Evolutionary conservation across 1,140 invertebrate genomes (phyloP), one percentile per base, ranked within the genome.

Genomic region (Plodia interpunctella): DNA sequence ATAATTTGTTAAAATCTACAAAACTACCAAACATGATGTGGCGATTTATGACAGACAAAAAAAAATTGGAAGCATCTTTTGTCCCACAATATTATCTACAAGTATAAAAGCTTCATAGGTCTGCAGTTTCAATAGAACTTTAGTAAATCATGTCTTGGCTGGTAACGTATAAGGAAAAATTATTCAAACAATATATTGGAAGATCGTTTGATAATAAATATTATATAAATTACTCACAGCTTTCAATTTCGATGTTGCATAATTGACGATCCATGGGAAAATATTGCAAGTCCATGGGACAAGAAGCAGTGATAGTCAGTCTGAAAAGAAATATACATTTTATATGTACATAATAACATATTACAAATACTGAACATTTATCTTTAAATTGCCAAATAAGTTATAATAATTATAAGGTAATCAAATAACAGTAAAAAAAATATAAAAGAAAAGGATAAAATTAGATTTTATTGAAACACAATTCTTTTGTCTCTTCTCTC

Each of bases 221-320:
- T 60, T 54, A 60, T 59, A 58, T 72, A 74, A 76, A 79, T 80
- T 93, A 97, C 97, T 98, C 95, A 98, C 97, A 99, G 92, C 97
- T 98, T 94, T 99, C 97, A 72, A 99, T 98, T 92, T 98, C 97
- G 80, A 99, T 97, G 86, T 97, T 96, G 92, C 98, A 98, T 67
- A 98, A 91, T 90, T 99, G 98, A 80, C 97, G 94, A 90, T 99
- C 98, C 96, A 99, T 98, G 5, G 97, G 97, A 91, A 98, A 99
- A 90, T 98, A 98, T 85, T 98, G 96, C 63, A 99, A 93, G 91
- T 98, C 97, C 97, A 98, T 98, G 21, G 98, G 97, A 92, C 98
- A 98, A 73, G 97, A 98, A 70, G 97, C 97, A 61, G 97, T 98
- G 80, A 99, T 98, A 70, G 98, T 98, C 91, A 99, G 93, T 92